Conservation (phyloP, 2,888 invertebrate species). For the Ormyrus pomaceus region DNA sequence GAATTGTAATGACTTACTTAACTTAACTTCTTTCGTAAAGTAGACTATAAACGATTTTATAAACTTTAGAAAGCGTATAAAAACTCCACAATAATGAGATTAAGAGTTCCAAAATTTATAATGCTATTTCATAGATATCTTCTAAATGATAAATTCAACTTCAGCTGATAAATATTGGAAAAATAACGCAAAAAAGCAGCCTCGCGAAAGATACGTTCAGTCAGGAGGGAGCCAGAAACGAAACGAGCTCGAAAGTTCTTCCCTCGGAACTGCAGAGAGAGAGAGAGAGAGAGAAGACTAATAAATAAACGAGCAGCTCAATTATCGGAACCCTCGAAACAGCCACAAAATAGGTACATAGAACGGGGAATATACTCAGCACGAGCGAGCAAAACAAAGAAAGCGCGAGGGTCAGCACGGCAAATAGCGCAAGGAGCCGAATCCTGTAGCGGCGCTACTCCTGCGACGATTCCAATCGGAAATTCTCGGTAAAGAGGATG, state of each 20-base stretch:
- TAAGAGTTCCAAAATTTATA: not conserved
- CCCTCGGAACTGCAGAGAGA: slow-evolving; percentile 8
- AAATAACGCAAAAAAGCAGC: too few relatives aligned
- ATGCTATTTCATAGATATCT: not conserved
- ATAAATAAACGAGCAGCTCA: slow-evolving; percentile 49
- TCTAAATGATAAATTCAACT: not conserved
- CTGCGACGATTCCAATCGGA: slow-evolving; percentile 16
- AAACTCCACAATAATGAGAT: not conserved
- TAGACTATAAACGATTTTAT: slow-evolving; percentile 35
- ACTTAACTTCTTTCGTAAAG: slow-evolving; percentile 29
- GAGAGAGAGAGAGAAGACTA: not conserved
- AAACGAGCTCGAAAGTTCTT: not conserved
- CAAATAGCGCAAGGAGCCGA: slow-evolving; percentile 7
- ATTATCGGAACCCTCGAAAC: slow-evolving; percentile 43
- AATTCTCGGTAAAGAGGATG: slow-evolving; percentile 47
- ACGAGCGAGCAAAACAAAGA: not conserved
- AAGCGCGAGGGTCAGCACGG: slow-evolving; percentile 20
- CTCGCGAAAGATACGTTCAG: too few relatives aligned
- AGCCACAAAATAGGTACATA: slow-evolving; percentile 6
- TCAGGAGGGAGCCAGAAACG: too few relatives aligned
- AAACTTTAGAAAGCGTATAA: slow-evolving; percentile 19
- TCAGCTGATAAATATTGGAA: not conserved
- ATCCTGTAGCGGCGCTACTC: not conserved
- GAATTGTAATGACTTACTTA: slow-evolving; percentile 30
- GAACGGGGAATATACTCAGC: not conserved